Percentiles rank a stretch among this genome's conserved stretches.
phyloP scores from a whole-genome alignment of 2,113 vertebrate species.

The Arenaria interpres region DNA sequence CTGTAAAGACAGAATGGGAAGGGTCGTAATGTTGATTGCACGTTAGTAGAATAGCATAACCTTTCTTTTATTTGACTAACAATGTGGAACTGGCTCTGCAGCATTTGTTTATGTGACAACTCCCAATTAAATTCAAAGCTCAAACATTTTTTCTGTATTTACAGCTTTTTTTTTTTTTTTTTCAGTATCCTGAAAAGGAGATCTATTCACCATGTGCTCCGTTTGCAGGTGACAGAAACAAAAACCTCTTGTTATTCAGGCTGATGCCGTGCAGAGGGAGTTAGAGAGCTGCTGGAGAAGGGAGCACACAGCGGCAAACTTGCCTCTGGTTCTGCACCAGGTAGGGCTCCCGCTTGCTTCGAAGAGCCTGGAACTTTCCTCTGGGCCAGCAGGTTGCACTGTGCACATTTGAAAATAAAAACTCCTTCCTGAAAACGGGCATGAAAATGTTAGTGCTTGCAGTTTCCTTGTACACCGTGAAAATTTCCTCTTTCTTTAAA shows the following conservation, averaged over 20 bases:
- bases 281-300: constrained; percentile 78
- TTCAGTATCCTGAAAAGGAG: background rate
- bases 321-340: constrained; percentile 74
- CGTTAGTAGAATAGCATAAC: background rate
- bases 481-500: background rate
- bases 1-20: background rate
- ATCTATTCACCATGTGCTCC: fast-evolving
- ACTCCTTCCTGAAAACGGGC: background rate
- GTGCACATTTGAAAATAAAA: background rate
- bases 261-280: constrained; percentile 79
- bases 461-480: background rate
- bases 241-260: constrained; percentile 71
- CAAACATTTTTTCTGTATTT: background rate
- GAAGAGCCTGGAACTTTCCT: background rate
- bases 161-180: background rate
- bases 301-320: constrained; percentile 57
- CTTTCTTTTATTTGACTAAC: background rate
- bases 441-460: background rate
- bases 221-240: constrained; percentile 49
- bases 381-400: background rate
- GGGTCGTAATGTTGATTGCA: background rate
- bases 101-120: background rate
- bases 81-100: background rate
- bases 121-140: background rate
- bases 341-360: background rate